phyloP scores from a whole-genome alignment of 2,888 invertebrate species.

The Bellardia bayeri region DNA sequence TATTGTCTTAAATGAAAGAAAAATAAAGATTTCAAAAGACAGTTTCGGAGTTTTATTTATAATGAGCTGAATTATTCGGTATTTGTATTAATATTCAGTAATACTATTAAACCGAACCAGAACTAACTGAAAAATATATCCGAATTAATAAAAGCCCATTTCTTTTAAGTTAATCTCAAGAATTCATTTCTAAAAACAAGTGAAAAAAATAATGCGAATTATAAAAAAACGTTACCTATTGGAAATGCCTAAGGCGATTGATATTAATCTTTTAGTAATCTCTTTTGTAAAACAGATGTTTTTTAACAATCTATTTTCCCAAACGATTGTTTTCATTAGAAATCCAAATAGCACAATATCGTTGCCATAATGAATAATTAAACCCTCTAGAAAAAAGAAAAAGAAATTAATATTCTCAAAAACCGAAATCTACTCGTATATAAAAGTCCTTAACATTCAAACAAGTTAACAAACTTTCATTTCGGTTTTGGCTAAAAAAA shows the following conservation, averaged over 20 bases:
- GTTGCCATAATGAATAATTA: constrained; percentile 58
- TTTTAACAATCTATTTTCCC: constrained; percentile 38
- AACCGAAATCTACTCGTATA: neutral
- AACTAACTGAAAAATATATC: too few species aligned
- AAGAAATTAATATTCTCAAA: neutral
- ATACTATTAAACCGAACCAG: too few species aligned
- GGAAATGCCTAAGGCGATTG: neutral
- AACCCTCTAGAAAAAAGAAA: neutral
- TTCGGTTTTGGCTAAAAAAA: neutral
- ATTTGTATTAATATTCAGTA: too few species aligned
- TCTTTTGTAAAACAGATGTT: constrained; percentile 52
- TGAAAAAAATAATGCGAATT: too few species aligned
- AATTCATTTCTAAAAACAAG: too few species aligned
- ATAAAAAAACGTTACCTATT: neutral
- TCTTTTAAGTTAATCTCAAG: too few species aligned
- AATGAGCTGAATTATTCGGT: too few species aligned
- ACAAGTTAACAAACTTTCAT: neutral
- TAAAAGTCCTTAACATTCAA: constrained; percentile 3
- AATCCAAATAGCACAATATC: constrained; percentile 13
- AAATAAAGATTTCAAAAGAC: too few species aligned
- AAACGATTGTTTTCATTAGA: constrained; percentile 48
- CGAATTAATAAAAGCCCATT: too few species aligned
- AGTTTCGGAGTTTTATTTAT: too few species aligned
- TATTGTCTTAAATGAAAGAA: too few species aligned
- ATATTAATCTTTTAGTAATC: constrained; percentile 37